These are phyloP conservation scores for Grammomys dolichurus DNA, from an alignment of 2,113 vertebrate species.

Conservation along the genomic window DNA sequence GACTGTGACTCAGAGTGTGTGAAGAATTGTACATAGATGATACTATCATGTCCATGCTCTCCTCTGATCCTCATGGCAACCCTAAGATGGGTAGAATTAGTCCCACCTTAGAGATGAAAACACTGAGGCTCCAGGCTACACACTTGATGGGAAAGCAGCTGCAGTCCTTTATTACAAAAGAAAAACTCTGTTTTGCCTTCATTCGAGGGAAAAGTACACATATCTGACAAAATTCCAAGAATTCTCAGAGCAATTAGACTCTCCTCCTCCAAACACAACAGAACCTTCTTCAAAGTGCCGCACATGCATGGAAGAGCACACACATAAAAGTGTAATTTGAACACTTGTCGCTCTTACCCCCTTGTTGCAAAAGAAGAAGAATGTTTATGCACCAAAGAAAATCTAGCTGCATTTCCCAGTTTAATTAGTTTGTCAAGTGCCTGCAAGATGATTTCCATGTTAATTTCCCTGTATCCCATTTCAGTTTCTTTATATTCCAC, in stretches of 20 bases:
- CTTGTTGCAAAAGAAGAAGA: constrained; percentile 75
- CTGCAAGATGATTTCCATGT: constrained; percentile 77
- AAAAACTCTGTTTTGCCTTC: constrained; percentile 19
- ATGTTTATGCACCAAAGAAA: constrained; percentile 72
- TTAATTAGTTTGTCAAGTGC: constrained; percentile 82
- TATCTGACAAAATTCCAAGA: constrained; percentile 67
- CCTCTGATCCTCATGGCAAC: not conserved
- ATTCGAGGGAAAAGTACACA: not conserved
- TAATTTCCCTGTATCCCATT: constrained; percentile 77
- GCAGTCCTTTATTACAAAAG: constrained; percentile 34
- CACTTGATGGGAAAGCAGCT: not conserved
- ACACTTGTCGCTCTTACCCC: constrained; percentile 69
- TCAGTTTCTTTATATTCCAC: constrained; percentile 80
- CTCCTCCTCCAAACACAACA: constrained; percentile 62
- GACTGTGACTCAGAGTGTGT: not conserved
- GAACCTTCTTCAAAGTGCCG: constrained; percentile 59
- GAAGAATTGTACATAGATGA: not conserved
- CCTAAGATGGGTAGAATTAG: not conserved
- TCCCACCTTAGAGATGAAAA: constrained; percentile 55
- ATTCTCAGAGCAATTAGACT: constrained; percentile 69
- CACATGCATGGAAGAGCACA: constrained; percentile 63
- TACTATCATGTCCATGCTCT: not conserved
- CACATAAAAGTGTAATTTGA: constrained; percentile 18
- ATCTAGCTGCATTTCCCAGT: constrained; percentile 73
- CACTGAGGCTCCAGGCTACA: not conserved